Evolutionary conservation across 2,888 invertebrate genomes (phyloP), one percentile per base, ranked within the genome.

Genomic region (Apamea sordens): DNA sequence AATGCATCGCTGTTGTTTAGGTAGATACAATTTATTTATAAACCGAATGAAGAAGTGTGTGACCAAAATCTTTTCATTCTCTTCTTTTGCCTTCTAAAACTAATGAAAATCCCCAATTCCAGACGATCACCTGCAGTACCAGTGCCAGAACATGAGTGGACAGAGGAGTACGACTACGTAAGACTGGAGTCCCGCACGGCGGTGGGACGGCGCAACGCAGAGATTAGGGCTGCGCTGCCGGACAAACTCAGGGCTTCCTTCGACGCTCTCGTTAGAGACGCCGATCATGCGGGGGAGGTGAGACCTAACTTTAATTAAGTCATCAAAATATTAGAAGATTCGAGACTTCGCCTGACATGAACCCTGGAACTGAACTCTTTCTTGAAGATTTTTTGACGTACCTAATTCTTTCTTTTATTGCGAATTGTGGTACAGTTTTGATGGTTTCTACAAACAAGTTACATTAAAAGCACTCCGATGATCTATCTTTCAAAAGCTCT

Each of bases 111-210:
- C 1, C 32, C 10, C 13, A 7, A 36, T 87, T 84, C 0, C 47
- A 96, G 96, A 90, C 94, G 95, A 76, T 95, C 96, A 67, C 94
- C 95, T 56, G 92, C 95, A 80, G 93, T 94, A 0, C 93, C 95
- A 80, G 93, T 94, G 3, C 94, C 94, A 72, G 96, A 94, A 87
- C 97, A 97, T 86, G 98, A 98, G 80, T 98, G 98, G 97, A 97
- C 98, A 41, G 99, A 99, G 91, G 99, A 99, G 93, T 99, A 99
- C 93, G 99, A 99, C 94, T 99, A 99, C 93, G 99, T 99, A 70
- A 98, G 98, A 92, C 97, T 99, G 92, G 98, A 98, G 93, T 98
- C 98, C 4, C 98, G 98, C 90, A 98, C 98, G 86, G 97, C 97
- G 53, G 97, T 98, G 4, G 98, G 98, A 36, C 97, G 98, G 84